Evolutionary conservation across 2,797 vertebrate genomes (phyloP).

Genomic region (Fundulus diaphanus): DNA sequence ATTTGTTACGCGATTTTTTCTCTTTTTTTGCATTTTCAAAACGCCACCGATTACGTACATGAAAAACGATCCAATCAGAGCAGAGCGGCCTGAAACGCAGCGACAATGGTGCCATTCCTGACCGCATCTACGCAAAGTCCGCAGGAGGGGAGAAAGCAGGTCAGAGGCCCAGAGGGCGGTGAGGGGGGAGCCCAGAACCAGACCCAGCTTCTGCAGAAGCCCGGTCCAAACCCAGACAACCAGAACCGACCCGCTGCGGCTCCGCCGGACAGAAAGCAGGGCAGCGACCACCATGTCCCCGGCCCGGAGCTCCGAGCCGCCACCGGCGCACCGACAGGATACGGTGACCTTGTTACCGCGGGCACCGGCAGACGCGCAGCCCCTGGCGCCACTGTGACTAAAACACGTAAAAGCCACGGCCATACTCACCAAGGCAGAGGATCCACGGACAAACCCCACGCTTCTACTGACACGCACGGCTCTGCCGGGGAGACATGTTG

Average conservation of each 20-base stretch:
- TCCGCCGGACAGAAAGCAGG: constrained; percentile 43
- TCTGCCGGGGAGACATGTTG: constrained; percentile 63
- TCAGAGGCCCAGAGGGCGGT: neutral
- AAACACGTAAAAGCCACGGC: neutral
- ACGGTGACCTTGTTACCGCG: constrained; percentile 5
- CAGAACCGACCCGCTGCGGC: neutral
- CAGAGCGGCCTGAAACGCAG: neutral
- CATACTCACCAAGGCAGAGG: constrained; percentile 55
- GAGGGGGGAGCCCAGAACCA: neutral
- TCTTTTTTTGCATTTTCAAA: neutral
- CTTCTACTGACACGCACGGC: constrained; percentile 47
- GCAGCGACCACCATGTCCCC: constrained; percentile 34
- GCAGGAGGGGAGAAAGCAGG: neutral
- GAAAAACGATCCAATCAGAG: neutral
- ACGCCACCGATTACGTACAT: neutral
- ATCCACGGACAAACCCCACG: constrained; percentile 32
- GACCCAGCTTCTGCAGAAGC: neutral
- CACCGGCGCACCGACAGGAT: constrained; percentile 13
- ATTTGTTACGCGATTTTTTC: neutral
- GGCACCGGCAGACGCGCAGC: neutral
- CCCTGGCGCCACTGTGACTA: fast-evolving
- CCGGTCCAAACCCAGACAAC: no score
- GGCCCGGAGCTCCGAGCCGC: neutral
- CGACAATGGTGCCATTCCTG: neutral
- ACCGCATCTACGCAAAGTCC: neutral